A percentile compares a stretch with the other conserved stretches of the same genome.
Conservation (phyloP, 2,888 invertebrate species). For the Clepsis dumicolana region DNA sequence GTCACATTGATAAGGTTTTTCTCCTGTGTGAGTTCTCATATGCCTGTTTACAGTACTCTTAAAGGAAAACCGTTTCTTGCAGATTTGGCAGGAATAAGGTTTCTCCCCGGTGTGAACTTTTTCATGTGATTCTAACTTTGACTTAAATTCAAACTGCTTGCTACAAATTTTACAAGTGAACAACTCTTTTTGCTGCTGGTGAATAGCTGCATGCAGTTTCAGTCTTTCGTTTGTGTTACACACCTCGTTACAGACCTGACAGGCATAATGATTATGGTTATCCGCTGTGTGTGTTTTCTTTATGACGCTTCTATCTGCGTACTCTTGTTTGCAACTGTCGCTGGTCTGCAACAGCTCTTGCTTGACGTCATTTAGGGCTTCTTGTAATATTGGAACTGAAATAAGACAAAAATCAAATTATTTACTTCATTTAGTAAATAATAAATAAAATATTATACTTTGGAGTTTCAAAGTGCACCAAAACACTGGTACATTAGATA, state of each 20-base stretch:
- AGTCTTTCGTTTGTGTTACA: background rate
- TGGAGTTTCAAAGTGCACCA: too few relatives aligned
- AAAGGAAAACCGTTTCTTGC: background rate
- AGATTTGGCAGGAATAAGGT: background rate
- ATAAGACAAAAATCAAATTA: background rate
- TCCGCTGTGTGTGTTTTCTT: background rate
- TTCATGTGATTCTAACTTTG: background rate
- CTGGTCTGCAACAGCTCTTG: background rate
- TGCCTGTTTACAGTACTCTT: background rate
- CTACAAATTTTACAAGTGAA: background rate
- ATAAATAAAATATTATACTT: too few relatives aligned
- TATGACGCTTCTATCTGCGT: background rate
- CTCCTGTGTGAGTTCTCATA: background rate
- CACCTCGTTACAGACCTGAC: background rate
- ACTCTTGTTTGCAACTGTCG: background rate
- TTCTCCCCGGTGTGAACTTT: background rate
- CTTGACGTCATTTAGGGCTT: background rate
- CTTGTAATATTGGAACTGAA: conserved; percentile 2
- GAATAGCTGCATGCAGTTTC: background rate
- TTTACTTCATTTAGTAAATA: too few relatives aligned
- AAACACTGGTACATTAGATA: too few relatives aligned
- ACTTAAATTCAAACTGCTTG: background rate
- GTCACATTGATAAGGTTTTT: background rate
- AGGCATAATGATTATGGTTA: background rate
- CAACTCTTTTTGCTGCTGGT: background rate